phyloP scores from a whole-genome alignment of 1,140 invertebrate genomes.

The Caenorhabditis elegans region DNA sequence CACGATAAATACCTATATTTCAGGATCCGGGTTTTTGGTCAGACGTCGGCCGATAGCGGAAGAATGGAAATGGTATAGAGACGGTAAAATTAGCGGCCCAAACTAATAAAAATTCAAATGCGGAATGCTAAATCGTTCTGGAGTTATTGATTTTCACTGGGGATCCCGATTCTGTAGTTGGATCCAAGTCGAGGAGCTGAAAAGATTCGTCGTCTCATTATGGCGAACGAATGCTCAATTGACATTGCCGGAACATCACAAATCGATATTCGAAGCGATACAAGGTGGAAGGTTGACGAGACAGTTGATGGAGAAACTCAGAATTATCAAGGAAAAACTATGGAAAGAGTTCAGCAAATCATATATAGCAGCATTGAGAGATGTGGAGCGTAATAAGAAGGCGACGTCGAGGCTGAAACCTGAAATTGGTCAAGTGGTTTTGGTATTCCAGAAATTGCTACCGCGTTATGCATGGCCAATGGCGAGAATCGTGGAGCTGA shows the following conservation, averaged over 20 bases:
- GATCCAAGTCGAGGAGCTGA: slow-evolving; percentile 18
- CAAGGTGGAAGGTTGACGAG: neutral
- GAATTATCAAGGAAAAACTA: neutral
- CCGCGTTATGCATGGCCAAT: neutral
- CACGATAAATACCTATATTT: too few species aligned
- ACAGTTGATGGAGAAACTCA: neutral
- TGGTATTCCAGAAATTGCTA: neutral
- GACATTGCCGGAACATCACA: neutral
- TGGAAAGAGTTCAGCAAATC: neutral
- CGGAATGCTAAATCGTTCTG: too few species aligned
- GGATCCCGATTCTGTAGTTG: neutral
- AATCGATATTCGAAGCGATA: neutral
- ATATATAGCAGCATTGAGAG: too few species aligned
- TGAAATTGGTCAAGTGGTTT: neutral
- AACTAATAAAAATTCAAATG: too few species aligned
- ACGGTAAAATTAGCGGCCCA: too few species aligned
- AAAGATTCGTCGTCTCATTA: neutral
- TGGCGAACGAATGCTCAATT: neutral
- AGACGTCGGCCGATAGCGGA: too few species aligned
- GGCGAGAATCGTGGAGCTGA: neutral
- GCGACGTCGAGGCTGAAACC: neutral
- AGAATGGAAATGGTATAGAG: too few species aligned
- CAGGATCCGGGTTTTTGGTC: too few species aligned
- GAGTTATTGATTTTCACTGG: too few species aligned
- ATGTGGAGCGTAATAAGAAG: too few species aligned